Evolutionary conservation across 2,113 vertebrate genomes (phyloP).

Genomic region (Aix galericulata): DNA sequence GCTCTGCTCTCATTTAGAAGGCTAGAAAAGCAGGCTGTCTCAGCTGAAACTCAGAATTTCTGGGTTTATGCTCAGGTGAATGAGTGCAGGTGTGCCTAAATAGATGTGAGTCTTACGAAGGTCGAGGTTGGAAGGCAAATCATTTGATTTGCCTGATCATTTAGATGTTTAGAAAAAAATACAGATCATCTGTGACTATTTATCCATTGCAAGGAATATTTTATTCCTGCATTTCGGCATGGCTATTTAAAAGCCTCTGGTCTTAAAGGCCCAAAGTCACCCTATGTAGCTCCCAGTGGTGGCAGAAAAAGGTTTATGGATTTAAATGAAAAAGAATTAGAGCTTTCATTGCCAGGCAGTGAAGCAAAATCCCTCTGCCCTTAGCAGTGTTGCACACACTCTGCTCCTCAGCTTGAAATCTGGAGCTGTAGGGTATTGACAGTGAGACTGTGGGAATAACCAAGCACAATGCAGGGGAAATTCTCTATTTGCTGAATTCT

Average conservation of each 20-base stretch:
- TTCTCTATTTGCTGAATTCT: background rate
- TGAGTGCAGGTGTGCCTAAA: background rate
- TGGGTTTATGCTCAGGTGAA: background rate
- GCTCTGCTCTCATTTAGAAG: background rate
- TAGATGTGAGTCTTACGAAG: background rate
- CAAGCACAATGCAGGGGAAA: background rate
- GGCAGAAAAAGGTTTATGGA: background rate
- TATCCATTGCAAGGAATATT: background rate
- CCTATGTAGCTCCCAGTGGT: background rate
- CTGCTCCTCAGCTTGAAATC: background rate
- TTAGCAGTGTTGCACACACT: background rate
- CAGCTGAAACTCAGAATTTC: background rate
- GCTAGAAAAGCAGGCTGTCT: background rate
- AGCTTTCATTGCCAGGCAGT: background rate
- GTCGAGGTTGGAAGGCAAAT: background rate
- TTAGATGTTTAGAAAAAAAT: slow-evolving; percentile 5
- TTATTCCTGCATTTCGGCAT: background rate
- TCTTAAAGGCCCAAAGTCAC: background rate
- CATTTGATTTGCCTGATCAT: background rate
- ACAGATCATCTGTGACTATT: background rate
- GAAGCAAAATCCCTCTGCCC: background rate
- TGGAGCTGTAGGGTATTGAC: background rate
- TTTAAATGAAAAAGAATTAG: background rate
- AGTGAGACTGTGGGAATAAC: background rate
- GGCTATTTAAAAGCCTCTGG: background rate